Evolutionary conservation across 2,797 vertebrate species (phyloP), one percentile per base, ranked within the genome.

Genomic region (Hippopotamyrus pictus): DNA sequence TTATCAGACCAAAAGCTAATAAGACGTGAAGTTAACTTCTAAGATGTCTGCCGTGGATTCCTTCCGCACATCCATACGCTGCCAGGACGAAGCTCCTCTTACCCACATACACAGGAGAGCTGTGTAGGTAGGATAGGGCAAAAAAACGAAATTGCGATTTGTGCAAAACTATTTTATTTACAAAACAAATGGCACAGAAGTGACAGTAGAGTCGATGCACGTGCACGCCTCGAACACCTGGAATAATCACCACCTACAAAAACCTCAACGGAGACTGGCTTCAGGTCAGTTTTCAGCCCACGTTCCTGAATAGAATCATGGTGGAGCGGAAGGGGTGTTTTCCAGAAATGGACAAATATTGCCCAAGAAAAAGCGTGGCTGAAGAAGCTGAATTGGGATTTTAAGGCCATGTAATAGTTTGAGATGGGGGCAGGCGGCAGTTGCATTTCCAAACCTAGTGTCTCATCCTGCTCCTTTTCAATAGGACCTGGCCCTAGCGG

Each of bases 141-240:
- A 62, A 33, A 94, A 93, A 95, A 59, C 95, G 92, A 92, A 94
- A 94, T 96, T 93, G 94, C 95, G 95, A 96, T 96, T 97, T 98
- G 98, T 99, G 98, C 97, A 99, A 99, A 99, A 99, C 97, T 97
- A 98, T 93, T 98, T 95, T 99, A 99, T 99, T 99, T 99, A 99
- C 98, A 99, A 97, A 97, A 97, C 96, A 97, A 98, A 98, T 98
- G 97, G 97, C 98, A 98, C 97, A 97, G 97, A 94, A 97, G 96
- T 98, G 97, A 98, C 96, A 97, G 97, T 96, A 94, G 94, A 96
- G 97, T 97, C 93, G 93, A 97, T 96, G 94, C 96, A 97, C 97
- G 97, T 98, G 97, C 97, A 96, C 94, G 97, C 96, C 94, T 97
- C 96, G 96, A 37, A 96, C 94, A 92, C 94, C 92, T 95, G 94